A percentile compares a stretch with the other conserved stretches of the same genome.
These are phyloP conservation scores for Anguilla megastoma DNA, from an alignment of 2,797 vertebrate species.

Conservation along the genomic window DNA sequence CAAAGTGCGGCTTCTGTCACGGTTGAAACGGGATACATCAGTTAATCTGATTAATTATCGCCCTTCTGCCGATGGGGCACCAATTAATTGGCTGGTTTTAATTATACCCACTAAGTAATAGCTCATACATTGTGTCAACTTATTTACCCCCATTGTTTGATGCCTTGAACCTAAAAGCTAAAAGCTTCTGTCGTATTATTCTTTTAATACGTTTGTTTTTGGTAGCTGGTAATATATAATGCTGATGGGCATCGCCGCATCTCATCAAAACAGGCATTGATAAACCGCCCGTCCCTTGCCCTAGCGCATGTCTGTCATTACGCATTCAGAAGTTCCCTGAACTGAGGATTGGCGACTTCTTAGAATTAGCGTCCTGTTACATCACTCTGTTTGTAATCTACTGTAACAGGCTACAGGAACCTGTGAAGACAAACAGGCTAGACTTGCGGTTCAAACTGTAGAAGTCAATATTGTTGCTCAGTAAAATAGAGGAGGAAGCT, in stretches of 20 bases:
- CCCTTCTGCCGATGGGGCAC: constrained; percentile 17
- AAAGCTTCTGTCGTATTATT: neutral
- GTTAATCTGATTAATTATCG: constrained; percentile 18
- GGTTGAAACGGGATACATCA: constrained; percentile 27
- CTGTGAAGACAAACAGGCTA: constrained; percentile 58
- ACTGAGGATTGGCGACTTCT: constrained; percentile 60
- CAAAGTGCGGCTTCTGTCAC: constrained; percentile 32
- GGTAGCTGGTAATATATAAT: neutral
- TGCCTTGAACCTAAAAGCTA: neutral
- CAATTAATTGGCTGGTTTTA: constrained; percentile 21
- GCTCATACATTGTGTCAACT: neutral
- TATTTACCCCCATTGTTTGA: constrained; percentile 7
- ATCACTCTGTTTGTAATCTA: constrained; percentile 69
- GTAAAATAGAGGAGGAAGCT: neutral
- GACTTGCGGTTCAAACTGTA: constrained; percentile 14
- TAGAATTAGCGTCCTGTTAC: constrained; percentile 63
- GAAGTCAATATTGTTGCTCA: neutral
- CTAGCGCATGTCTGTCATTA: neutral
- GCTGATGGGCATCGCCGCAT: constrained; percentile 9
- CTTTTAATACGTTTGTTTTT: constrained; percentile 15
- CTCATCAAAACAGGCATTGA: neutral
- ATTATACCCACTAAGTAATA: constrained; percentile 9
- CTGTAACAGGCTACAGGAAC: constrained; percentile 49
- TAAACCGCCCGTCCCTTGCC: neutral
- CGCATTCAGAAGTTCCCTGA: constrained; percentile 37